A percentile compares a stretch with the other conserved stretches of the same genome.
Evolutionary conservation across 64 coral and sea anemone genomes (phyloP).

Genomic region (Montipora foliosa): DNA sequence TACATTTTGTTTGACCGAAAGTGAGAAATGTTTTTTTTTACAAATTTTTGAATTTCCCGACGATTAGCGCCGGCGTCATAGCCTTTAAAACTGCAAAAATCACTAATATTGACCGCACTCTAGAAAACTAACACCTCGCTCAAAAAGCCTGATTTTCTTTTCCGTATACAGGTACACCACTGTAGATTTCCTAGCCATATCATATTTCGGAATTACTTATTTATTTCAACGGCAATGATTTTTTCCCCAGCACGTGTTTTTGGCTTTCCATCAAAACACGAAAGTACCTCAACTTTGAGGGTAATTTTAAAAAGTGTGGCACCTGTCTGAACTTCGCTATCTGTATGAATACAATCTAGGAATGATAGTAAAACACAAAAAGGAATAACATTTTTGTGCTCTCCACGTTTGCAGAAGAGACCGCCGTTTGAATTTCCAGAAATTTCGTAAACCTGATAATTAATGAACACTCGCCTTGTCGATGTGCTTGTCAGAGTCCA

Average conservation of each 20-base stretch:
- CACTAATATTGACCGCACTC: not conserved
- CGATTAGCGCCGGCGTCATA: not conserved
- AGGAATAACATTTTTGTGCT: not conserved
- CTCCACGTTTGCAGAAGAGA: not conserved
- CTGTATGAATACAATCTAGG: too few relatives aligned
- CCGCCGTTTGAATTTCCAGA: too few relatives aligned
- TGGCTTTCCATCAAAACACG: not conserved
- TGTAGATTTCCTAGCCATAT: too few relatives aligned
- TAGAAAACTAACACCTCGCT: not conserved
- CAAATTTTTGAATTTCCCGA: not conserved
- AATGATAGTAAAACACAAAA: not conserved
- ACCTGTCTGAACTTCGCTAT: not conserved
- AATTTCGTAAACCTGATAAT: too few relatives aligned
- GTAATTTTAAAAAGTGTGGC: not conserved
- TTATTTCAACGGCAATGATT: not conserved
- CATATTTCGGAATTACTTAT: too few relatives aligned
- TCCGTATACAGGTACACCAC: too few relatives aligned
- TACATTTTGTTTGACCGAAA: not conserved
- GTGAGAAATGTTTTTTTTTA: not conserved
- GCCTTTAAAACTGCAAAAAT: not conserved
- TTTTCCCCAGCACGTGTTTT: not conserved
- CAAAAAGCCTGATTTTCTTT: not conserved
- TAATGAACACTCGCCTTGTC: too few relatives aligned
- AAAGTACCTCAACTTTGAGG: slow-evolving; percentile 1
- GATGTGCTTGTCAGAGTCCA: not conserved